Conservation (phyloP, 2,113 vertebrate species). For the Benitochromis conjunctus region DNA sequence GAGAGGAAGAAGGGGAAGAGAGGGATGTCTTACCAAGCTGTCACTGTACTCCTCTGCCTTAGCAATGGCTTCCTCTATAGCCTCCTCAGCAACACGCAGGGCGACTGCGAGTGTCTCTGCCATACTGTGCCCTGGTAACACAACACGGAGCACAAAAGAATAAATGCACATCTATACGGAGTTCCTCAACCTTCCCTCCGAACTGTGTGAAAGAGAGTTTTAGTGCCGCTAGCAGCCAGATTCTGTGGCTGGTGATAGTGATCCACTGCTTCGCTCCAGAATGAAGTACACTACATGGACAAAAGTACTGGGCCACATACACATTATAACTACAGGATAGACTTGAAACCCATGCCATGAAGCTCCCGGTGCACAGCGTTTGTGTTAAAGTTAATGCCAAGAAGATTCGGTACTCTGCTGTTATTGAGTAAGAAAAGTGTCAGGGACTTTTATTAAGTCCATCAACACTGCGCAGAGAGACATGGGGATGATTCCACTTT, state of each 20-base stretch:
- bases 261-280: neutral
- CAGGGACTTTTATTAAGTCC: neutral
- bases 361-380: neutral
- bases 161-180: neutral
- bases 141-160: neutral
- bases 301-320: neutral
- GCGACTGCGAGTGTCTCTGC: slow-evolving; percentile 94
- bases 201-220: neutral
- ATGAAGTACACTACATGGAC: neutral
- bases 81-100: slow-evolving; percentile 92
- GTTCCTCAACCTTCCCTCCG: neutral
- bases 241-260: neutral
- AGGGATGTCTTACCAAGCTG: slow-evolving; percentile 81
- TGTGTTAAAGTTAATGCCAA: neutral
- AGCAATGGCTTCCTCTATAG: slow-evolving; percentile 93
- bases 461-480: neutral
- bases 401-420: neutral
- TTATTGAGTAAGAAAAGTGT: neutral
- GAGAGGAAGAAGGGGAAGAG: neutral
- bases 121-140: slow-evolving; percentile 84
- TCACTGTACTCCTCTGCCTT: slow-evolving; percentile 91
- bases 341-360: neutral
- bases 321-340: neutral
- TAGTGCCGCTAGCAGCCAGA: neutral
- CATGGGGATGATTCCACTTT: neutral